Percentiles rank a stretch among this genome's conserved stretches.
phyloP scores from a whole-genome alignment of 2,797 vertebrate species.

The Antrozous pallidus region DNA sequence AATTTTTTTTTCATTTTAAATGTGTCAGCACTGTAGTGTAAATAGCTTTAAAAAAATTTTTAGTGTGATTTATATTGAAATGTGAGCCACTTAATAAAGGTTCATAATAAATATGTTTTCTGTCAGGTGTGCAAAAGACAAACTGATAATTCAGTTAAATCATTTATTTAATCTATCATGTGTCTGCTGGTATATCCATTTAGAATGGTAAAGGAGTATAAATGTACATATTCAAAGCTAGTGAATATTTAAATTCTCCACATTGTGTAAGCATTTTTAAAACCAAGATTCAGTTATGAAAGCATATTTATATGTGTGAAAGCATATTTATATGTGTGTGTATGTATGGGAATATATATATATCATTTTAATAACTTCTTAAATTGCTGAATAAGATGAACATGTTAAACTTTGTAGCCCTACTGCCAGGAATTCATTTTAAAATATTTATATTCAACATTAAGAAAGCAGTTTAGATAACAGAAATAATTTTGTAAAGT shows the following conservation, averaged over 20 bases:
- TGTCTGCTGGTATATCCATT: slow-evolving; percentile 67
- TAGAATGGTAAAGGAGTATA: slow-evolving; percentile 52
- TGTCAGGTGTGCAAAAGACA: slow-evolving; percentile 81
- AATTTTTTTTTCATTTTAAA: slow-evolving; percentile 91
- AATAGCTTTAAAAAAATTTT: slow-evolving; percentile 92
- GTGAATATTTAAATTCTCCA: slow-evolving; percentile 70
- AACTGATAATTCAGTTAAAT: slow-evolving; percentile 76
- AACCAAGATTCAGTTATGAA: slow-evolving; percentile 56
- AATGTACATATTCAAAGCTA: slow-evolving; percentile 61
- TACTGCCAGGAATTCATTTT: slow-evolving; percentile 56
- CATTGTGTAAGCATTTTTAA: slow-evolving; percentile 60
- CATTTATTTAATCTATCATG: slow-evolving; percentile 77
- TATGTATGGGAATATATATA: slow-evolving; percentile 50
- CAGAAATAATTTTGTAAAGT: slow-evolving; percentile 51
- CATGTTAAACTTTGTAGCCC: slow-evolving; percentile 63
- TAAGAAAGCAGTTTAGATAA: slow-evolving; percentile 57
- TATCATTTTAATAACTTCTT: slow-evolving; percentile 69
- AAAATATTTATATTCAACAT: slow-evolving; percentile 67
- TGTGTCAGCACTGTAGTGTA: slow-evolving; percentile 98
- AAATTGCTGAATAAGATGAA: slow-evolving; percentile 62
- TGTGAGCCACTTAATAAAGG: slow-evolving; percentile 98
- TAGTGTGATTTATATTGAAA: slow-evolving; percentile 99
- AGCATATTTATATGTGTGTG: slow-evolving; percentile 22
- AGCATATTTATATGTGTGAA: slow-evolving; percentile 32
- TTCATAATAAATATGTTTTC: slow-evolving; percentile 89